Conservation (phyloP, 2,113 vertebrate genomes). For the Channa argus region DNA sequence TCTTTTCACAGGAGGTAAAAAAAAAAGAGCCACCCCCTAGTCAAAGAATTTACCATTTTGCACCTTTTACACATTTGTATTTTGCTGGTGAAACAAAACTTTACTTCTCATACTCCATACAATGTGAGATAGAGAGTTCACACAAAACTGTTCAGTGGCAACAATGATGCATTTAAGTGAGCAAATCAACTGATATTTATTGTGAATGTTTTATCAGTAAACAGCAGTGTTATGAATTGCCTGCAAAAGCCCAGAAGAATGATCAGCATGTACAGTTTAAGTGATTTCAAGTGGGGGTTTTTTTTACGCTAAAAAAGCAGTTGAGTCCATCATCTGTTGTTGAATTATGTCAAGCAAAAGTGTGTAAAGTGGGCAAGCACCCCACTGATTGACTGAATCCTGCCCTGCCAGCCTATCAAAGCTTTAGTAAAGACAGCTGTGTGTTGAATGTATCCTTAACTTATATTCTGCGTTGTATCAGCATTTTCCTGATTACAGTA, state of each 20-base stretch:
- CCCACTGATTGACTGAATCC: not conserved
- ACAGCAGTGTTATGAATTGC: constrained; percentile 15
- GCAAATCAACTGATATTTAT: constrained; percentile 2
- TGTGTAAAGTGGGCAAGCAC: constrained; percentile 12
- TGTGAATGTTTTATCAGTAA: constrained; percentile 9
- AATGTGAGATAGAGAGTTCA: not conserved
- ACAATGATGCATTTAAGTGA: constrained; percentile 4
- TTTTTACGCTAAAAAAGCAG: no score
- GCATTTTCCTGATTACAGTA: not conserved
- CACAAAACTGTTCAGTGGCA: not conserved
- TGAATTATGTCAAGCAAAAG: constrained; percentile 7
- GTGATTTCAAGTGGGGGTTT: no score
- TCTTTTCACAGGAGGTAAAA: constrained; percentile 15
- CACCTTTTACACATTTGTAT: not conserved
- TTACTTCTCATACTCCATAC: not conserved
- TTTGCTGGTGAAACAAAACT: constrained; percentile 15
- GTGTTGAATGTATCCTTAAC: constrained; percentile 8
- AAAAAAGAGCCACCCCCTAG: constrained; percentile 1
- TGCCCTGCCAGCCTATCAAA: constrained; percentile 19
- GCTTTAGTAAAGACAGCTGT: constrained; percentile 26
- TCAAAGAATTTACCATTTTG: constrained; percentile 7
- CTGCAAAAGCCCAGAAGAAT: no score
- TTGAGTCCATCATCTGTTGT: constrained; percentile 24
- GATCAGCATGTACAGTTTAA: no score
- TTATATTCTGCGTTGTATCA: constrained; percentile 1